Conservation (phyloP, 2,797 vertebrate genomes). For the Rhincodon typus region DNA sequence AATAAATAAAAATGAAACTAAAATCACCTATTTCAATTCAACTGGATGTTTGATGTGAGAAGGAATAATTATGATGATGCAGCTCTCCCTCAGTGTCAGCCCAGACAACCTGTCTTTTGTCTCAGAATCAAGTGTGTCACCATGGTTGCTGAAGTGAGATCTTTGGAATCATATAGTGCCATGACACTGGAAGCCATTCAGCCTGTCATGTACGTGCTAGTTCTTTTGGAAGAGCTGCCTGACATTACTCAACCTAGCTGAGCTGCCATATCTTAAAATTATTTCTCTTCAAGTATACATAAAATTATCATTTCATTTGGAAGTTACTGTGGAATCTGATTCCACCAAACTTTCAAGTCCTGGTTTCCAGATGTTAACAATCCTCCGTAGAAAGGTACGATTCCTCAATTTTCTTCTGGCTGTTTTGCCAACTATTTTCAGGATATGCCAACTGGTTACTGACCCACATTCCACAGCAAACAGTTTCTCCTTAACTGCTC, state of each 20-base stretch:
- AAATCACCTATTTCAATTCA: not conserved
- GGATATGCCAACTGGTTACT: not conserved
- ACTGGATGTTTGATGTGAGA: not conserved
- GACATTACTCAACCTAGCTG: too few species aligned
- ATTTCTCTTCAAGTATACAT: not conserved
- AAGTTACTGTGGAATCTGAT: not conserved
- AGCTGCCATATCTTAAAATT: too few species aligned
- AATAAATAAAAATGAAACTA: too few species aligned
- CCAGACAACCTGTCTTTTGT: not conserved
- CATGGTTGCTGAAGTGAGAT: not conserved
- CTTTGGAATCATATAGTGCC: not conserved
- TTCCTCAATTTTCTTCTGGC: not conserved
- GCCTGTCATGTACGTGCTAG: not conserved
- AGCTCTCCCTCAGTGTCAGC: not conserved
- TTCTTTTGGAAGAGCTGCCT: not conserved
- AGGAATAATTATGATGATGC: not conserved
- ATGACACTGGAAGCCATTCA: not conserved
- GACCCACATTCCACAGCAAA: not conserved
- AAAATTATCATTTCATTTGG: too few species aligned
- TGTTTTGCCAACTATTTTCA: not conserved
- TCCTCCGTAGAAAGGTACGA: not conserved
- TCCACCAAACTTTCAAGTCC: not conserved
- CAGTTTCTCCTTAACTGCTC: not conserved
- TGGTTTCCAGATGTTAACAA: not conserved
- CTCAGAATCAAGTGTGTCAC: not conserved